phyloP scores from a whole-genome alignment of 2,888 invertebrate species.

The Orthosia incerta region DNA sequence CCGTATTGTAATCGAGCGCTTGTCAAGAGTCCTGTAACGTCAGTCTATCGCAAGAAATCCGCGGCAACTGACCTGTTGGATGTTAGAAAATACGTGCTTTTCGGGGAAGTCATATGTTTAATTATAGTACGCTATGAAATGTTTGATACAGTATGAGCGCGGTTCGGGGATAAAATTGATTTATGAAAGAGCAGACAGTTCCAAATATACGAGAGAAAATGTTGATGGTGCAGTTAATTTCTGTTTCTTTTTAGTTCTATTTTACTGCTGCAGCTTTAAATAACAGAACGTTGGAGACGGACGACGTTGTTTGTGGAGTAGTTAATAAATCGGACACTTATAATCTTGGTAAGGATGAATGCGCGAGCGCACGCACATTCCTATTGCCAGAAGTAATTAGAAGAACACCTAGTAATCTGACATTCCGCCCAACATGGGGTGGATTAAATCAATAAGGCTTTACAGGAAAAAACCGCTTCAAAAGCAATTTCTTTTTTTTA shows the following conservation, averaged over 20 bases:
- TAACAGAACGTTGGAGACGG: slow-evolving; percentile 1
- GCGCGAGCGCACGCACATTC: background rate
- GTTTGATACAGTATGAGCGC: slow-evolving; percentile 69
- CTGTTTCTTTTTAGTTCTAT: slow-evolving; percentile 21
- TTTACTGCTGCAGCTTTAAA: slow-evolving; percentile 27
- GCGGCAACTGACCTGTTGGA: slow-evolving; percentile 81
- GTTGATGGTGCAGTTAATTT: slow-evolving; percentile 42
- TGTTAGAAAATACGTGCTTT: slow-evolving; percentile 81
- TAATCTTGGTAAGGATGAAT: slow-evolving; percentile 4
- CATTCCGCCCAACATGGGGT: background rate
- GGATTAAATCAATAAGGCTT: background rate
- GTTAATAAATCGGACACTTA: slow-evolving; percentile 11
- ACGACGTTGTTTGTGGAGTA: slow-evolving; percentile 8
- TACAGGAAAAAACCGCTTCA: too few relatives aligned
- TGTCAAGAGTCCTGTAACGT: slow-evolving; percentile 82
- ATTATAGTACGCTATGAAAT: slow-evolving; percentile 80
- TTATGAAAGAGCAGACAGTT: slow-evolving; percentile 41
- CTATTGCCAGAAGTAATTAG: background rate
- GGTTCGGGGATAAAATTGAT: slow-evolving; percentile 66
- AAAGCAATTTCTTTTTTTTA: too few relatives aligned
- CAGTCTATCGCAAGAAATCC: slow-evolving; percentile 78
- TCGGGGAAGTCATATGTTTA: slow-evolving; percentile 83
- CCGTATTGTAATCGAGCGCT: slow-evolving; percentile 80
- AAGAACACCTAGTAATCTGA: background rate
- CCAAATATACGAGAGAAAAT: slow-evolving; percentile 39